These are phyloP conservation scores for Saturnia japonica DNA, from an alignment of 2,888 invertebrate genomes.

Conservation along the genomic window DNA sequence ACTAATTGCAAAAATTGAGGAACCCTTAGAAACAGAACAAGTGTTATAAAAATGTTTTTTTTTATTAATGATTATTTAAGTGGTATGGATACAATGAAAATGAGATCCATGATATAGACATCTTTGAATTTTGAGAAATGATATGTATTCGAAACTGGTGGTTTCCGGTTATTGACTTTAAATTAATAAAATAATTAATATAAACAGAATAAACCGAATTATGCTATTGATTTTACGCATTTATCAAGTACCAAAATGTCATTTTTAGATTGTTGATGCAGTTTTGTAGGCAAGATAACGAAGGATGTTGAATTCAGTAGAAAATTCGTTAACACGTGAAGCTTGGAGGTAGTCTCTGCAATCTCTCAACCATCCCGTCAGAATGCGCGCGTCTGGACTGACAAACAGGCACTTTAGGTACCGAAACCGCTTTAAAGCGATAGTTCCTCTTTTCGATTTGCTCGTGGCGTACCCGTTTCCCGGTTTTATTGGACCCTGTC, in stretches of 20 bases:
- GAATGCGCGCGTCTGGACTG: conserved; percentile 57
- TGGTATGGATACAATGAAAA: too few species aligned
- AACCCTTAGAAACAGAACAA: too few species aligned
- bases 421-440: conserved; percentile 67
- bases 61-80: too few species aligned
- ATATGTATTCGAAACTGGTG: too few species aligned
- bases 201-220: not conserved
- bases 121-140: too few species aligned
- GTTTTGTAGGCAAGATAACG: not conserved
- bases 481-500: conserved; percentile 50
- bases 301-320: not conserved
- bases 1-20: too few species aligned
- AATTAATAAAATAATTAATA: too few species aligned
- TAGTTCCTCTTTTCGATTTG: conserved; percentile 70
- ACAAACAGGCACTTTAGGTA: conserved; percentile 66
- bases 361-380: conserved; percentile 11
- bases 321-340: conserved; percentile 6
- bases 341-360: not conserved
- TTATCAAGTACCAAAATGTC: not conserved
- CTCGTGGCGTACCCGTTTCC: conserved; percentile 57
- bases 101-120: too few species aligned
- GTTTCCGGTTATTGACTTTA: too few species aligned
- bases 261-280: not conserved
- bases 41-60: too few species aligned
- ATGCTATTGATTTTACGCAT: not conserved